Conservation (phyloP, 2,797 vertebrate genomes). For the Eutrigla gurnardus region DNA sequence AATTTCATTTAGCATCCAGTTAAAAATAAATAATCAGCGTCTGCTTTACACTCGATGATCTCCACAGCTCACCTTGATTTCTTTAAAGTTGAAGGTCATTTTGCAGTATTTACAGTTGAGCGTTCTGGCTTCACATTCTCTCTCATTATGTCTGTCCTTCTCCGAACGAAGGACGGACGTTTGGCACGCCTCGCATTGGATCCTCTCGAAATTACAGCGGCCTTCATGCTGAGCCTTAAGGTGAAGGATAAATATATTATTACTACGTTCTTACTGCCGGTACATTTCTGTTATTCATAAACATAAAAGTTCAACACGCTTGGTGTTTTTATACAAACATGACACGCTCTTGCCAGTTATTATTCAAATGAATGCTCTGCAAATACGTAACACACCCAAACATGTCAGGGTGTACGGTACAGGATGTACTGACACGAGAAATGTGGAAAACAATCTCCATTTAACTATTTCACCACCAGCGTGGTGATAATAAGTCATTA, state of each 20-base stretch:
- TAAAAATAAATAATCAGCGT: background rate
- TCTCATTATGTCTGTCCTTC: conserved; percentile 85
- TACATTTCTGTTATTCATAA: background rate
- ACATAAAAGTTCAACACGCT: too few species aligned
- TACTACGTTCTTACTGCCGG: background rate
- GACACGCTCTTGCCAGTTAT: background rate
- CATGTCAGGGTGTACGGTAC: background rate
- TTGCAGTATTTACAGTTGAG: conserved; percentile 90
- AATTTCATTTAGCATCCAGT: background rate
- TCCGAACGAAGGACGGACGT: conserved; percentile 79
- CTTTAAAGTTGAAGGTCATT: conserved; percentile 83
- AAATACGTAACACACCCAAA: background rate
- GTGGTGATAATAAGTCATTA: too few species aligned
- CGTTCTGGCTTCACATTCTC: conserved; percentile 86
- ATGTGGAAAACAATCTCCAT: conserved; percentile 12
- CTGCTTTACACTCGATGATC: background rate
- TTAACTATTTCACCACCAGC: background rate
- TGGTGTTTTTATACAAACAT: background rate
- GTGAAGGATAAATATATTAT: background rate
- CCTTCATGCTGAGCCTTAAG: conserved; percentile 84
- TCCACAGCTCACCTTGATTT: conserved; percentile 80
- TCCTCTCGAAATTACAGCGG: conserved; percentile 82
- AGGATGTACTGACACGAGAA: background rate
- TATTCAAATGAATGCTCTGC: background rate
- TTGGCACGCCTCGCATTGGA: conserved; percentile 84